These are phyloP conservation scores for Limenitis camilla DNA, from an alignment of 2,888 invertebrate genomes.

Conservation along the genomic window DNA sequence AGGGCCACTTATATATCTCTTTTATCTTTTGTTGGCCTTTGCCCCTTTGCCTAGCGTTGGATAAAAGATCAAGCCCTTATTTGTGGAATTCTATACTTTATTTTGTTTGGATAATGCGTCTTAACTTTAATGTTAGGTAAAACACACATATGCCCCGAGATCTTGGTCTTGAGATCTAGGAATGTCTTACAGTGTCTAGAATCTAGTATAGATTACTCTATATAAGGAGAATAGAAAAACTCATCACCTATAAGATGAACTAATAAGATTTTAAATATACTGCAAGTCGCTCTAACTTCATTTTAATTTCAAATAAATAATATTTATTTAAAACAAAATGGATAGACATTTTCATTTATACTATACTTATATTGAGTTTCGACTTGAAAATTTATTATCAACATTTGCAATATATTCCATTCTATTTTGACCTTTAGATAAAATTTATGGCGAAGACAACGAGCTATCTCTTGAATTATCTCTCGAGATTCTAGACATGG, in stretches of 20 bases:
- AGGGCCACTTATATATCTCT: slow-evolving; percentile 74
- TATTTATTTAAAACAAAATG: too few species aligned
- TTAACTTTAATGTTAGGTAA: too few species aligned
- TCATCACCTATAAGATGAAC: too few species aligned
- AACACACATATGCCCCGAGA: too few species aligned
- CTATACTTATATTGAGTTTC: neutral
- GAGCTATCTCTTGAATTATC: slow-evolving; percentile 22
- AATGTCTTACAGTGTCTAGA: too few species aligned
- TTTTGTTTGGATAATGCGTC: slow-evolving; percentile 22
- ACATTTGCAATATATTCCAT: slow-evolving; percentile 1
- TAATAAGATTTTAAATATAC: too few species aligned
- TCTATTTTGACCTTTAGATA: slow-evolving; percentile 16
- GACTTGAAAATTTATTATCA: neutral
- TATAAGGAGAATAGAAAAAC: too few species aligned
- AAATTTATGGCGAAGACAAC: slow-evolving; percentile 9
- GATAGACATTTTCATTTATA: too few species aligned
- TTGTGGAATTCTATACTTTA: slow-evolving; percentile 37
- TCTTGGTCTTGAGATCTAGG: too few species aligned
- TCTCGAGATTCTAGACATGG: slow-evolving; percentile 21
- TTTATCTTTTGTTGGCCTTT: slow-evolving; percentile 69
- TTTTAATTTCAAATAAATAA: too few species aligned
- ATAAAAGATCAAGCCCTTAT: slow-evolving; percentile 58
- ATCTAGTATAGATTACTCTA: too few species aligned
- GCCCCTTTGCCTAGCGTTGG: slow-evolving; percentile 58
- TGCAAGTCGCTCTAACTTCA: too few species aligned